These are phyloP conservation scores for Cryptops parisi DNA, from an alignment of 2,888 invertebrate species.

Conservation along the genomic window DNA sequence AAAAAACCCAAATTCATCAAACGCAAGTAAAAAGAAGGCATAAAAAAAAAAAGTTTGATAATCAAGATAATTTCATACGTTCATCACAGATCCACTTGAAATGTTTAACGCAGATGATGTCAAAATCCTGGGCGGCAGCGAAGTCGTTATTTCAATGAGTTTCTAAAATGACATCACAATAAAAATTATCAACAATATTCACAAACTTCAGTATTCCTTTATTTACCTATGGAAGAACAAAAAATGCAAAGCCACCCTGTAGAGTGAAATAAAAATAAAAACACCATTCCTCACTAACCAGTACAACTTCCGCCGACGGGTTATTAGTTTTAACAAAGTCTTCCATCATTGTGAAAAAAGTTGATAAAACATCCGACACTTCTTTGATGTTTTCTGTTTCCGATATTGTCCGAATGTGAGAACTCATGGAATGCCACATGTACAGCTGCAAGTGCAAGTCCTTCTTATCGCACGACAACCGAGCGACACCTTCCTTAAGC, in stretches of 20 bases:
- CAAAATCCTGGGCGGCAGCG: not conserved
- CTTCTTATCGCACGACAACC: not conserved
- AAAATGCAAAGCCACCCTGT: no score
- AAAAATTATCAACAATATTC: no score
- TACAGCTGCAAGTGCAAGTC: conserved; percentile 10
- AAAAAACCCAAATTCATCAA: not conserved
- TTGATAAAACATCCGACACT: conserved; percentile 4
- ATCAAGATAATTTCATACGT: not conserved
- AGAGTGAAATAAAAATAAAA: no score
- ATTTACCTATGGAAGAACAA: no score
- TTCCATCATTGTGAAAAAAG: not conserved
- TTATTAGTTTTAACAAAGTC: conserved; percentile 3
- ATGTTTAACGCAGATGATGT: conserved; percentile 4
- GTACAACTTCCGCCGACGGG: conserved; percentile 2
- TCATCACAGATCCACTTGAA: not conserved
- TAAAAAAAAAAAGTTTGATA: not conserved
- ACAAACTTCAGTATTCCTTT: no score
- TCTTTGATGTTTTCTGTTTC: conserved; percentile 8
- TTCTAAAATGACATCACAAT: no score
- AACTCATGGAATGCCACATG: not conserved
- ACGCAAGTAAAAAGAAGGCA: not conserved
- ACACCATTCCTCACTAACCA: no score
- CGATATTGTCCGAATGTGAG: not conserved
- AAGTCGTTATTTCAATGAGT: conserved; percentile 5
- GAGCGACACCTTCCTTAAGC: not conserved